Evolutionary conservation across 2,113 vertebrate species (phyloP).

Genomic region (Chloroceryle aenea): DNA sequence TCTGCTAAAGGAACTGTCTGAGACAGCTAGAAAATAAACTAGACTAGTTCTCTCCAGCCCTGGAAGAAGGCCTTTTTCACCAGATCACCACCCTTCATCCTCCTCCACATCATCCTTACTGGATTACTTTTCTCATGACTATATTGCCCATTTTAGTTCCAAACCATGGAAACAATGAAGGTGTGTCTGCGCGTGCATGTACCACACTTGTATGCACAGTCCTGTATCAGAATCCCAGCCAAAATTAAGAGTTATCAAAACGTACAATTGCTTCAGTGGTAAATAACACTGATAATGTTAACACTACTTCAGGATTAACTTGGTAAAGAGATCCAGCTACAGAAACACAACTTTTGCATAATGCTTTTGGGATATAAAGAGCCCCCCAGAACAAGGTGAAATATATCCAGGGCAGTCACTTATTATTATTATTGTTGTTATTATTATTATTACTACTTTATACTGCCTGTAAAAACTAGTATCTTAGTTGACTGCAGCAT

Average conservation of each 20-base stretch:
- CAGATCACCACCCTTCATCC: neutral
- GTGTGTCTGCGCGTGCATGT: neutral
- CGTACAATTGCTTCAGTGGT: neutral
- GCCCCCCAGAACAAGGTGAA: neutral
- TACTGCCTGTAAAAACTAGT: neutral
- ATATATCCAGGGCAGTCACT: neutral
- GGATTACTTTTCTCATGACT: neutral
- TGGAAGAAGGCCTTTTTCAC: neutral
- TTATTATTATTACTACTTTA: neutral
- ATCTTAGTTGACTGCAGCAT: neutral
- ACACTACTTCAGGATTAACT: neutral
- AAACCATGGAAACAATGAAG: neutral
- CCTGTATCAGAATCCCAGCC: neutral
- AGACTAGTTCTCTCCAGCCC: neutral
- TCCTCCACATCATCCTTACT: neutral
- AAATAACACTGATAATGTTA: neutral
- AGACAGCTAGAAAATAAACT: neutral
- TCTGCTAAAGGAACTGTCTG: neutral
- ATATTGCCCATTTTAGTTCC: neutral
- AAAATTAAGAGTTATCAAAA: neutral
- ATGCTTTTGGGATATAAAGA: neutral
- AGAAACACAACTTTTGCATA: neutral
- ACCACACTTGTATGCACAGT: neutral
- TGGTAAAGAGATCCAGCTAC: neutral
- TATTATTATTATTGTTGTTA: neutral